Evolutionary conservation across 2,797 vertebrate species (phyloP).

Genomic region (Gambelia wislizenii): DNA sequence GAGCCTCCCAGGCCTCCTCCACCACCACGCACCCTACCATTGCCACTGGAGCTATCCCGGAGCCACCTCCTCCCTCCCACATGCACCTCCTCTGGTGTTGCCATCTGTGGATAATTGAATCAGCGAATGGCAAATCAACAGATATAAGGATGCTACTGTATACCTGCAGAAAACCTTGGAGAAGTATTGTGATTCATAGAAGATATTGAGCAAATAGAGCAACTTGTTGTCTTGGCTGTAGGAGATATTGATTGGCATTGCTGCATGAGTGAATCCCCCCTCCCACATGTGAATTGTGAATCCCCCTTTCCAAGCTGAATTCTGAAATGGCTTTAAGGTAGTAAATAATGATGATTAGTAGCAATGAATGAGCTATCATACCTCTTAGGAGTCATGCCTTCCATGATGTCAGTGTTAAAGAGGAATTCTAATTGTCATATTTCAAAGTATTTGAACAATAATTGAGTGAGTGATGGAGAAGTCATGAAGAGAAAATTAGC

Average conservation of each 20-base stretch:
- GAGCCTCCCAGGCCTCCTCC: no score
- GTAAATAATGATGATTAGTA: neutral
- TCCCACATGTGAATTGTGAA: no score
- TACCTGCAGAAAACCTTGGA: conserved; percentile 6
- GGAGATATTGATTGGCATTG: neutral
- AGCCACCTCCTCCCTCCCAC: no score
- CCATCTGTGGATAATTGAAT: no score
- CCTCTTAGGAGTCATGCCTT: neutral
- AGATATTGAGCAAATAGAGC: neutral
- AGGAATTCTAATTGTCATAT: neutral
- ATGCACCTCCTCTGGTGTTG: no score
- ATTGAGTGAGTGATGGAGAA: neutral
- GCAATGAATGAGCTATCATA: neutral
- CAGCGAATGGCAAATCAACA: no score
- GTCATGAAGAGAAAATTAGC: neutral
- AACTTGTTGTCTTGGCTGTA: neutral
- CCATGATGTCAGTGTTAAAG: neutral
- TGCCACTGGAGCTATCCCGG: no score
- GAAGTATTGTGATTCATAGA: conserved; percentile 16
- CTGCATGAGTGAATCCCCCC: neutral
- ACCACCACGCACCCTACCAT: no score
- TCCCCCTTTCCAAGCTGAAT: neutral
- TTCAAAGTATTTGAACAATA: neutral
- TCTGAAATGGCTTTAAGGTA: conserved; percentile 5
- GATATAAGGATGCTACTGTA: no score